Percentiles rank a stretch among this genome's conserved stretches.
Evolutionary conservation across 2,113 vertebrate species (phyloP).

Genomic region (Etheostoma cragini): DNA sequence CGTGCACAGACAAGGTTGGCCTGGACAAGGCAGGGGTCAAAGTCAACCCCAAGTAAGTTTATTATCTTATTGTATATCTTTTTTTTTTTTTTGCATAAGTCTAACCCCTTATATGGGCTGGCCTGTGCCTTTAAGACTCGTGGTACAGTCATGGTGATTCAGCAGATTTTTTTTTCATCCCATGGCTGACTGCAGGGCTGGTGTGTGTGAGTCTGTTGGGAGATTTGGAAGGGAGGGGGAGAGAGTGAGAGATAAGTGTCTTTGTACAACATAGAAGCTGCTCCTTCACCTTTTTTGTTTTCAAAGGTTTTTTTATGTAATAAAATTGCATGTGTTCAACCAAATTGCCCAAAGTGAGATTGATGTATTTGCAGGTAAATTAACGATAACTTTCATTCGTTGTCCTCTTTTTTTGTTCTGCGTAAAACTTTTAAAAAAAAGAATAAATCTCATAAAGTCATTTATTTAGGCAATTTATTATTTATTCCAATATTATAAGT

Average conservation of each 20-base stretch:
- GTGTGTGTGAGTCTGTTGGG: background rate
- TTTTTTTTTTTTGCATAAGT: fast-evolving
- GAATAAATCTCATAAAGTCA: fast-evolving
- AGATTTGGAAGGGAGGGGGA: background rate
- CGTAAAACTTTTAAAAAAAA: background rate
- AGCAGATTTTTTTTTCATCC: constrained; percentile 65
- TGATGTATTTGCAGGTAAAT: too few relatives aligned
- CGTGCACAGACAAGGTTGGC: constrained; percentile 93
- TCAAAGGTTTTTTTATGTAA: too few relatives aligned
- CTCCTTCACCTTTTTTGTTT: background rate
- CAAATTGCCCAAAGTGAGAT: too few relatives aligned
- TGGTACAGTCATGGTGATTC: constrained; percentile 79
- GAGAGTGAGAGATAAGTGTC: background rate
- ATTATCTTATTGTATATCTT: background rate
- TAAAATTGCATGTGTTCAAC: too few relatives aligned
- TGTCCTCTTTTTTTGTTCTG: background rate
- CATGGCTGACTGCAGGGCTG: background rate
- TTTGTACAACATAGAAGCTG: background rate
- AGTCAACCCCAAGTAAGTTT: constrained; percentile 91
- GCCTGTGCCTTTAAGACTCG: constrained; percentile 63
- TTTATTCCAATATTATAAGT: background rate
- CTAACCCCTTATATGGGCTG: background rate
- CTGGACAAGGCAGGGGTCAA: constrained; percentile 90
- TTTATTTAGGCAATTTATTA: background rate
- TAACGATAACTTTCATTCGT: background rate